Percentiles rank a stretch among this genome's conserved stretches.
Conservation (phyloP, 2,888 invertebrate genomes). For the Cenopis cana region DNA sequence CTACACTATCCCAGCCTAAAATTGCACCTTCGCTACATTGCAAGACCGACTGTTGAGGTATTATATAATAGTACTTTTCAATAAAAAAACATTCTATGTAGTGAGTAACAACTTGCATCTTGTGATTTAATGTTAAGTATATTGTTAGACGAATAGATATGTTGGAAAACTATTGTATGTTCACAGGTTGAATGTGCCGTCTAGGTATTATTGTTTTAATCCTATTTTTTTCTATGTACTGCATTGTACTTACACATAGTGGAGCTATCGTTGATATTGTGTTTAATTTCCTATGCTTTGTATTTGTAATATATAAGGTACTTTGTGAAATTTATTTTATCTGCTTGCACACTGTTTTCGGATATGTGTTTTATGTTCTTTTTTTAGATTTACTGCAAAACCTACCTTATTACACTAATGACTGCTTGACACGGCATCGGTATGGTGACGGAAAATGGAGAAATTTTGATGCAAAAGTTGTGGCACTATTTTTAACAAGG, state of each 20-base stretch:
- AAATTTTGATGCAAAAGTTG: not conserved
- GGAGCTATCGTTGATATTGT: not conserved
- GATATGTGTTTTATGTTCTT: constrained; percentile 8
- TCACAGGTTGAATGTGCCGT: constrained; percentile 18
- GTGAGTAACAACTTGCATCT: not conserved
- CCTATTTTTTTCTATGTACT: not conserved
- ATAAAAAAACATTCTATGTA: not conserved
- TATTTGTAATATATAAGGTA: not conserved
- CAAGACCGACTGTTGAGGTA: constrained; percentile 3
- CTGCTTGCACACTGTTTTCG: constrained; percentile 4
- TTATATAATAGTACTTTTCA: not conserved
- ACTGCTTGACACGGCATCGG: constrained; percentile 15
- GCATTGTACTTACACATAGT: not conserved
- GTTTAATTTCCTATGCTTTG: not conserved
- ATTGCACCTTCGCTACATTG: constrained; percentile 11
- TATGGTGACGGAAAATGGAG: constrained; percentile 18
- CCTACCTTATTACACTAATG: not conserved
- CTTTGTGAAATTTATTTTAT: not conserved
- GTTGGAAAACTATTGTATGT: constrained; percentile 17
- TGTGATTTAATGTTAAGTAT: not conserved
- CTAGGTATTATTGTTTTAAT: constrained; percentile 4
- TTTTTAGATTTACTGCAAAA: constrained; percentile 13
- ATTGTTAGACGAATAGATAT: constrained; percentile 3
- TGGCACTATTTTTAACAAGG: constrained; percentile 4
- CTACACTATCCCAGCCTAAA: constrained; percentile 5